Base-by-base conservation (phyloP, 2,797 vertebrate genomes). In the Hephaestus fuliginosus region DNA sequence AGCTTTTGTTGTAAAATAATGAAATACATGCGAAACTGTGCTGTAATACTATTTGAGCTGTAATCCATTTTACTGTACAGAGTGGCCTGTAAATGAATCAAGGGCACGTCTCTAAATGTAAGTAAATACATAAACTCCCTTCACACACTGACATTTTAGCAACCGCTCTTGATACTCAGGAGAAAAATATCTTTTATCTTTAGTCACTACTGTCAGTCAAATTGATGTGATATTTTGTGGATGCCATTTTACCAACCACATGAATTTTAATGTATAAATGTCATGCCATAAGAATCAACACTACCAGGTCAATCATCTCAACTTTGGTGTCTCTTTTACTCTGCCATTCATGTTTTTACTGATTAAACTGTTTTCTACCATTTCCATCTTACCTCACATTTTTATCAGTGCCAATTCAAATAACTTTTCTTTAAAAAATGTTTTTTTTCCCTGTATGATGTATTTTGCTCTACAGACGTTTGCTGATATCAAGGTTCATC, bases 21-120 rank as follows among this genome's bases (percentile, higher is more conserved):
- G 76, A 90, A 88, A 82, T 75, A 76, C 75, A 82, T 88, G 75
- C 74, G 66, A 77, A 88, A 78, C 57, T 89, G 78, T 89, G 83
- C 73, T 91, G 88, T 91, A 87, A 89, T 83, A 86, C 83, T 82
- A 76, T 87, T 88, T 78, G 78, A 87, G 80, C 87, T 92, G 84
- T 91, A 82, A 83, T 89, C 78, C 63, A 86, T 91, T 91, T 30
- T 89, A 89, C 88, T 95, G 94, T 95, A 93, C 90, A 94, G 82
- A 83, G 82, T 65, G 86, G 83, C 86, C 86, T 93, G 90, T 93
- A 93, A 93, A 93, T 91, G 89, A 92, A 86, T 83, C 46, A 5
- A 89, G 88, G 85, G 88, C 85, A 88, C 74, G 90, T 92, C 75
- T 91, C 88, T 80, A 91, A 91, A 88, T 90, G 75, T 86, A 79